Conservation (phyloP, 2,113 vertebrate genomes). For the Pseudois nayaur region DNA sequence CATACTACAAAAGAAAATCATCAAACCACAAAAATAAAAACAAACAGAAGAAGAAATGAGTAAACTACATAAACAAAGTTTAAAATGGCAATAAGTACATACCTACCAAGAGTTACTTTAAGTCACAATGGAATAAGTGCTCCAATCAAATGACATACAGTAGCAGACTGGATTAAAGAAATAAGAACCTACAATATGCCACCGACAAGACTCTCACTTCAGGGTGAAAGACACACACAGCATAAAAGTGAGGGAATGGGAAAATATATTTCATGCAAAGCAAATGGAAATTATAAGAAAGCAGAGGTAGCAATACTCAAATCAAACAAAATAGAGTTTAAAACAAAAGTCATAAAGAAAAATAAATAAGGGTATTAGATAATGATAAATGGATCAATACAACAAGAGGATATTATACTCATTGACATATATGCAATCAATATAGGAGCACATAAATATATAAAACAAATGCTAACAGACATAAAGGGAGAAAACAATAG, state of each 20-base stretch:
- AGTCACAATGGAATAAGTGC: not conserved
- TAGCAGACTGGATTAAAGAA: not conserved
- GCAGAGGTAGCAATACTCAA: not conserved
- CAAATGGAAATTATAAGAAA: not conserved
- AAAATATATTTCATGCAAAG: not conserved
- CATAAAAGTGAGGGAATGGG: not conserved
- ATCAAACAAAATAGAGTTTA: not conserved
- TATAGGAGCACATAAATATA: not conserved
- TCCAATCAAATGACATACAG: not conserved
- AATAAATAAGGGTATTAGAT: not conserved
- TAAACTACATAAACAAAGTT: not conserved
- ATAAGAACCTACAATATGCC: not conserved
- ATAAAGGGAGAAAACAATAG: not conserved
- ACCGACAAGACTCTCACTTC: not conserved
- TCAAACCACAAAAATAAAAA: not conserved
- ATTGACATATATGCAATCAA: not conserved
- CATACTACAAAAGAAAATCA: not conserved
- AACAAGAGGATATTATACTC: not conserved
- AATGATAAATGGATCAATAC: not conserved
- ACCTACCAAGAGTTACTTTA: not conserved
- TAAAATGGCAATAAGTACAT: not conserved
- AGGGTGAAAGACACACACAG: not conserved
- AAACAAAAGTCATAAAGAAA: not conserved
- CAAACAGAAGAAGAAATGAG: not conserved
- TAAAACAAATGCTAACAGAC: not conserved